Conservation (phyloP, 2,113 vertebrate species). For the Indicator maculatus region DNA sequence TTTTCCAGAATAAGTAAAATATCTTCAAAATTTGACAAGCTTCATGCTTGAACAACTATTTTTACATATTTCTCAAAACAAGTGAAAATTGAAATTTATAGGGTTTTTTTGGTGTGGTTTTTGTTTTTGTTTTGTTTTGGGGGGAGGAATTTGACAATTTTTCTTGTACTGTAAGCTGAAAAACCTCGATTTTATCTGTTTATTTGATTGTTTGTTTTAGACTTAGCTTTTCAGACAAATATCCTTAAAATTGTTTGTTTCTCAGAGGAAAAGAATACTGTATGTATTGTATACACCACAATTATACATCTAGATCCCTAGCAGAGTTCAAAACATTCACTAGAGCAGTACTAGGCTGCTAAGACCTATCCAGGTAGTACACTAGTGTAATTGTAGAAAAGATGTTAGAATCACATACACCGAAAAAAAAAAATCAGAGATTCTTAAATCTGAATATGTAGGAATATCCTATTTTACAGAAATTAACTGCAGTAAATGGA, state of each 20-base stretch:
- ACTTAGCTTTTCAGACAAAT: neutral
- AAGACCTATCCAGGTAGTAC: neutral
- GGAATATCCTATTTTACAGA: neutral
- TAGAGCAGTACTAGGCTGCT: neutral
- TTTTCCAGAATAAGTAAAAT: neutral
- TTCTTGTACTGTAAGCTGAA: neutral
- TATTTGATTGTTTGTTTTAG: neutral
- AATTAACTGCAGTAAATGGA: neutral
- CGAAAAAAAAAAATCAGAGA: neutral
- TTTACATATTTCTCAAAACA: neutral
- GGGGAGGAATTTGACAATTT: neutral
- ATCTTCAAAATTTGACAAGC: neutral
- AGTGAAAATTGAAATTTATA: neutral
- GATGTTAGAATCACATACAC: neutral
- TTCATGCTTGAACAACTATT: neutral
- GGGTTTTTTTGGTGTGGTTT: neutral
- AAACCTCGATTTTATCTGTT: neutral
- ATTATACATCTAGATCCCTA: neutral
- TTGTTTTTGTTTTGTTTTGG: neutral
- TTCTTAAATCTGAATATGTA: neutral
- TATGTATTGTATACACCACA: rapidly evolving
- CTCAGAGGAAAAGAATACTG: neutral
- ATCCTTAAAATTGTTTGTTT: neutral
- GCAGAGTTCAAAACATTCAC: neutral
- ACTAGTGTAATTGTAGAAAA: neutral